Percentiles rank a stretch among this genome's conserved stretches.
These are phyloP conservation scores for Eulithis testata DNA, from an alignment of 2,888 invertebrate species.

Conservation along the genomic window DNA sequence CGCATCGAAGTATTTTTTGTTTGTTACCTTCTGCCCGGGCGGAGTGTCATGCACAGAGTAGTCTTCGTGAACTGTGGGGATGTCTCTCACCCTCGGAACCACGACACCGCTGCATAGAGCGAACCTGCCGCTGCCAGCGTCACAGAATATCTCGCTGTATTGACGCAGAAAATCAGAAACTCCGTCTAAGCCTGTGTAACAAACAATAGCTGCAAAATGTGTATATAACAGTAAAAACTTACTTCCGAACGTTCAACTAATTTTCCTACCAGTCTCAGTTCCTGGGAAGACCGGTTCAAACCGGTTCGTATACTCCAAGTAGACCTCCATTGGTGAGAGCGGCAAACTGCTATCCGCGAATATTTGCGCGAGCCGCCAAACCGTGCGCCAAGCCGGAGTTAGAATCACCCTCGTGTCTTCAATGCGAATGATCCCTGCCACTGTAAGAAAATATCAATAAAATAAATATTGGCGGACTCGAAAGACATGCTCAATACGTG, in stretches of 20 bases:
- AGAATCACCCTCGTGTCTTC: conserved; percentile 51
- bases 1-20: not conserved
- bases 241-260: not conserved
- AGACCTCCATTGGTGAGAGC: conserved; percentile 54
- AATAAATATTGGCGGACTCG: no score
- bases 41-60: conserved; percentile 78
- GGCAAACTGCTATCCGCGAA: conserved; percentile 56
- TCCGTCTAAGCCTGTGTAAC: conserved; percentile 58
- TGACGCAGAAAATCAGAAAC: conserved; percentile 61
- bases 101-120: conserved; percentile 57
- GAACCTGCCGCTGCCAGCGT: conserved; percentile 50
- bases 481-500: no score
- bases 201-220: not conserved
- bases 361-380: conserved; percentile 71
- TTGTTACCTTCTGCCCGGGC: conserved; percentile 76
- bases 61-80: conserved; percentile 54
- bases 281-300: conserved; percentile 67
- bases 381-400: conserved; percentile 64
- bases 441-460: conserved; percentile 4
- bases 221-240: no score
- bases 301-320: conserved; percentile 60
- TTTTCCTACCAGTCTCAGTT: conserved; percentile 58
- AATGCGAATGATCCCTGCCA: conserved; percentile 57
- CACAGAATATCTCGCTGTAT: conserved; percentile 61
- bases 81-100: conserved; percentile 55